Evolutionary conservation across 2,888 invertebrate species (phyloP), one percentile per base, ranked within the genome.

Genomic region (Monoplex corrugatus): DNA sequence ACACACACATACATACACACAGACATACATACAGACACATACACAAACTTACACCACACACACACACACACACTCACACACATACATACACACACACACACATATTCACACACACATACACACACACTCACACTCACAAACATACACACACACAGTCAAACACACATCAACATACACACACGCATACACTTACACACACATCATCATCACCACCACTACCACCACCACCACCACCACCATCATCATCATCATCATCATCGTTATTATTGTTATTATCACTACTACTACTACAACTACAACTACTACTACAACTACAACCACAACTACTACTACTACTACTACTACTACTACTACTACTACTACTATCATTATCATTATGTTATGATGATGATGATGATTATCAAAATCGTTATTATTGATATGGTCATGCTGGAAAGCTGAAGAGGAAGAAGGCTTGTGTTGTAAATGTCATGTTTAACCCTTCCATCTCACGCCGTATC

Each of bases 381-480:
- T 16, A 83, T 83, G 23, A 83, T 83, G 23, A 83, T 83, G 10
- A 85, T 85, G n/a, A n/a, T n/a, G n/a, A n/a, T n/a, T n/a, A n/a
- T n/a, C n/a, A n/a, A n/a, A n/a, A n/a, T n/a, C n/a, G n/a, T n/a
- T n/a, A n/a, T n/a, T n/a, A n/a, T n/a, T n/a, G n/a, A n/a, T n/a
- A n/a, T n/a, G n/a, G n/a, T n/a, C n/a, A n/a, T n/a, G n/a, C n/a
- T n/a, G n/a, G n/a, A n/a, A n/a, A n/a, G n/a, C n/a, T n/a, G n/a
- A n/a, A n/a, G n/a, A n/a, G n/a, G n/a, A n/a, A n/a, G n/a, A n/a
- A n/a, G n/a, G n/a, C n/a, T n/a, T n/a, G n/a, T n/a, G n/a, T n/a
- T n/a, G n/a, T n/a, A n/a, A n/a, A n/a, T n/a, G n/a, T n/a, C n/a
- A n/a, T n/a, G n/a, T n/a, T n/a, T n/a, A n/a, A n/a, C n/a, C n/a